Evolutionary conservation across 2,797 vertebrate genomes (phyloP).

Genomic region (Discoglossus pictus): DNA sequence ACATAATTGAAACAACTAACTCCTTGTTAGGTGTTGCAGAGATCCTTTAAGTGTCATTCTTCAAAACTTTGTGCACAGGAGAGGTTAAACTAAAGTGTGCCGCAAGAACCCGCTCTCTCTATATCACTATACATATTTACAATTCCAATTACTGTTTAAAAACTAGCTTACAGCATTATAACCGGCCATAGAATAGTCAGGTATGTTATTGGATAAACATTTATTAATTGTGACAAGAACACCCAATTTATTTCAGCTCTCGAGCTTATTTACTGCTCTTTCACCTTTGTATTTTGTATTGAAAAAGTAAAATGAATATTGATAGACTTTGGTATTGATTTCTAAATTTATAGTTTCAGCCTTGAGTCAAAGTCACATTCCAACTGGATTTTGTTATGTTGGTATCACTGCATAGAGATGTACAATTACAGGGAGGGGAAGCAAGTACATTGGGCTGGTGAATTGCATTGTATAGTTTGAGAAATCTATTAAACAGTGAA

Average conservation of each 20-base stretch:
- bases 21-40: too few relatives aligned
- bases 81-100: neutral
- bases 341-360: slow-evolving; percentile 73
- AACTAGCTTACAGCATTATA: slow-evolving; percentile 50
- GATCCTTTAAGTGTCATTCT: too few relatives aligned
- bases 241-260: slow-evolving; percentile 74
- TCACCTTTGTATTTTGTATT: slow-evolving; percentile 79
- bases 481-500: slow-evolving; percentile 60
- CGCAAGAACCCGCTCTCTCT: neutral
- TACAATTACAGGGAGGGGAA: slow-evolving; percentile 61
- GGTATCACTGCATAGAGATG: slow-evolving; percentile 60
- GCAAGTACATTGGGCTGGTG: slow-evolving; percentile 59
- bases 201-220: slow-evolving; percentile 67
- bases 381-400: slow-evolving; percentile 59
- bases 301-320: slow-evolving; percentile 81
- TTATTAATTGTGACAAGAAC: slow-evolving; percentile 81
- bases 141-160: slow-evolving; percentile 45
- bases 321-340: slow-evolving; percentile 79
- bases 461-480: slow-evolving; percentile 60
- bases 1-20: too few relatives aligned
- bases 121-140: slow-evolving; percentile 53
- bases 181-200: slow-evolving; percentile 57
- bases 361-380: slow-evolving; percentile 74
- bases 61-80: too few relatives aligned
- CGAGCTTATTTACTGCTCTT: slow-evolving; percentile 77